Conservation (phyloP, 2,113 vertebrate genomes). For the Seriola dumerili region DNA sequence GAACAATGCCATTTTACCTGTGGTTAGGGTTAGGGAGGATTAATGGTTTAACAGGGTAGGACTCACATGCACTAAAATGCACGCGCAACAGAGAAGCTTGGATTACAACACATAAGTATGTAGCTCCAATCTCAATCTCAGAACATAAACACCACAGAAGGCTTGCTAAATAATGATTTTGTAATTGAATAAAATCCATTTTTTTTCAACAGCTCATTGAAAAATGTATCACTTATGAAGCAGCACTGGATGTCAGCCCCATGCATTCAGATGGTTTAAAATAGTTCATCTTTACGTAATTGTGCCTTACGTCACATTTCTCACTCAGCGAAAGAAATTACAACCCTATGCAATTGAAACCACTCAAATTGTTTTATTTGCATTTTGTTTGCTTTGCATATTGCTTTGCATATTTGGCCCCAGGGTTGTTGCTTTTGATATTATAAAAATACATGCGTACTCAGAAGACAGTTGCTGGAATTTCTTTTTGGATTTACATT, state of each 20-base stretch:
- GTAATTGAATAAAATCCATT: background rate
- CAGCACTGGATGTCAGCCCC: background rate
- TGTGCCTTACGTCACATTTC: background rate
- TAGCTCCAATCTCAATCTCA: too few relatives aligned
- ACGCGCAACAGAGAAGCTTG: too few relatives aligned
- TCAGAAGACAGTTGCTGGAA: conserved; percentile 48
- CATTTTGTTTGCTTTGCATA: conserved; percentile 38
- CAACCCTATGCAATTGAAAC: background rate
- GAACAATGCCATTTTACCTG: too few relatives aligned
- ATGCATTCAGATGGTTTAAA: background rate
- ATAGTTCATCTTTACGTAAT: conserved; percentile 11
- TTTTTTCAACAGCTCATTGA: conserved; percentile 7
- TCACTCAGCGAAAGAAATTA: background rate
- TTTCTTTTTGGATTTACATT: conserved; percentile 48
- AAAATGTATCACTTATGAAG: conserved; percentile 2
- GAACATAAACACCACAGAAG: too few relatives aligned
- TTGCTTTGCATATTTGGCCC: conserved; percentile 53
- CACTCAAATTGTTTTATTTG: conserved; percentile 13
- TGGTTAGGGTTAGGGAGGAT: too few relatives aligned
- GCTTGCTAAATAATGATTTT: too few relatives aligned
- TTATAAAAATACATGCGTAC: conserved; percentile 56
- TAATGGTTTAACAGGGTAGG: too few relatives aligned
- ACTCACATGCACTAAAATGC: too few relatives aligned
- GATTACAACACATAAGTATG: too few relatives aligned
- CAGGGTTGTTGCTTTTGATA: conserved; percentile 58